Conservation (phyloP, 1,140 invertebrate genomes). For the Babylonia areolata region DNA sequence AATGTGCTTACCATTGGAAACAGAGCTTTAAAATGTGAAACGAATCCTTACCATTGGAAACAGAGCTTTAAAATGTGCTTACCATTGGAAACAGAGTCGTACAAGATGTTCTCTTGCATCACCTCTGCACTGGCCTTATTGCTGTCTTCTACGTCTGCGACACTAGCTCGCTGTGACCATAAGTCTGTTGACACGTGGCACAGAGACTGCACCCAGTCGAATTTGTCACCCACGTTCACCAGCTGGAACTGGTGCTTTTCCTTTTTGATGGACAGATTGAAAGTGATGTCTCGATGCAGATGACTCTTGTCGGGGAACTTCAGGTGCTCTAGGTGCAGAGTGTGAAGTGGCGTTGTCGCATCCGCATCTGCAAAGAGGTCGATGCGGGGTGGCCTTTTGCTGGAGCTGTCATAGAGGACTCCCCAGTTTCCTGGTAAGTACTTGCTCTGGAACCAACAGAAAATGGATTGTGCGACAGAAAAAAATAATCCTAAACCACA, state of each 20-base stretch:
- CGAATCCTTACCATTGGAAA: too few relatives aligned
- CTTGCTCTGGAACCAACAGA: background rate
- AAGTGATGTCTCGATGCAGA: background rate
- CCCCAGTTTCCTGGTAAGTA: conserved; percentile 10
- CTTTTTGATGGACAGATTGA: conserved; percentile 35
- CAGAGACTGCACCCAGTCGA: conserved; percentile 30
- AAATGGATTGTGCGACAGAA: background rate
- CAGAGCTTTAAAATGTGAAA: too few relatives aligned
- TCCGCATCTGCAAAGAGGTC: background rate
- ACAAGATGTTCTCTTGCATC: conserved; percentile 31
- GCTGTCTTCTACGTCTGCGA: background rate
- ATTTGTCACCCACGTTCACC: background rate
- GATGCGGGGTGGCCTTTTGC: background rate
- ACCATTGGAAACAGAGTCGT: conserved; percentile 14
- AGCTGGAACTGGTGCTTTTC: conserved; percentile 37
- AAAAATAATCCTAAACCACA: too few relatives aligned
- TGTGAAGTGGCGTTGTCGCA: background rate
- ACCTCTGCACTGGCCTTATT: background rate
- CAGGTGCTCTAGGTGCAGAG: conserved; percentile 1
- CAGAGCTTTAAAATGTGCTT: too few relatives aligned
- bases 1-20: too few relatives aligned
- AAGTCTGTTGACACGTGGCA: conserved; percentile 9
- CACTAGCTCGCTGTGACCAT: conserved; percentile 16
- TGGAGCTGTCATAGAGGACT: conserved; percentile 16
- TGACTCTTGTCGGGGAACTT: conserved; percentile 28